Evolutionary conservation across 1,140 invertebrate species (phyloP).

Genomic region (Calephelis nemesis): DNA sequence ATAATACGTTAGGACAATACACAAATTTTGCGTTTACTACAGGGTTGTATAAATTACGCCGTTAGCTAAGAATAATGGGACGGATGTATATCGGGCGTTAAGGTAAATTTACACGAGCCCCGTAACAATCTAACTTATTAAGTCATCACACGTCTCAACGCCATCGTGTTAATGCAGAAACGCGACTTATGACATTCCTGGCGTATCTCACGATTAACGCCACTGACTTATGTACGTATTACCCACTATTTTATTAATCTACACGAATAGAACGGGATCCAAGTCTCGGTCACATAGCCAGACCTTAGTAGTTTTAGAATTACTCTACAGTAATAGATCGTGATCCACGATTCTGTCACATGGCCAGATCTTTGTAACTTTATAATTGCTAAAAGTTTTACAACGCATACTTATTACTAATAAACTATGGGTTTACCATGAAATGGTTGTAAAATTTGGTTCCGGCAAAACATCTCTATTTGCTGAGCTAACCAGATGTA

Average conservation of each 20-base stretch:
- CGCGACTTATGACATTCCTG: constrained; percentile 46
- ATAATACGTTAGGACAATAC: constrained; percentile 20
- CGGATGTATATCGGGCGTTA: constrained; percentile 58
- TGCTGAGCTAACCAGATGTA: too few species aligned
- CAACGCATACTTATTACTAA: too few species aligned
- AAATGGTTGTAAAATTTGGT: too few species aligned
- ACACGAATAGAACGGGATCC: not conserved
- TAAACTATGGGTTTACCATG: too few species aligned
- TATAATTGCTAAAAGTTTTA: not conserved
- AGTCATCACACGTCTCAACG: constrained; percentile 53
- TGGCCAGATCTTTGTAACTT: not conserved
- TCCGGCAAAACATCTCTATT: too few species aligned
- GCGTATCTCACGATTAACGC: constrained; percentile 32
- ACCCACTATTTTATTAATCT: constrained; percentile 1
- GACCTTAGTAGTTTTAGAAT: not conserved
- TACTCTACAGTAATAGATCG: not conserved
- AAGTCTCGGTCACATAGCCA: not conserved
- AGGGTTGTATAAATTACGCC: constrained; percentile 61
- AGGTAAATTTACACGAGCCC: constrained; percentile 72
- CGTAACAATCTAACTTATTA: constrained; percentile 70
- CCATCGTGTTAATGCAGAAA: constrained; percentile 39
- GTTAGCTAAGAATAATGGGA: constrained; percentile 72
- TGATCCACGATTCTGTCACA: not conserved
- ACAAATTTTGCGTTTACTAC: constrained; percentile 45
- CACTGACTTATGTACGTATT: not conserved